These are phyloP conservation scores for Acanthococcus lagerstroemiae DNA, from an alignment of 2,888 invertebrate species.

Conservation along the genomic window DNA sequence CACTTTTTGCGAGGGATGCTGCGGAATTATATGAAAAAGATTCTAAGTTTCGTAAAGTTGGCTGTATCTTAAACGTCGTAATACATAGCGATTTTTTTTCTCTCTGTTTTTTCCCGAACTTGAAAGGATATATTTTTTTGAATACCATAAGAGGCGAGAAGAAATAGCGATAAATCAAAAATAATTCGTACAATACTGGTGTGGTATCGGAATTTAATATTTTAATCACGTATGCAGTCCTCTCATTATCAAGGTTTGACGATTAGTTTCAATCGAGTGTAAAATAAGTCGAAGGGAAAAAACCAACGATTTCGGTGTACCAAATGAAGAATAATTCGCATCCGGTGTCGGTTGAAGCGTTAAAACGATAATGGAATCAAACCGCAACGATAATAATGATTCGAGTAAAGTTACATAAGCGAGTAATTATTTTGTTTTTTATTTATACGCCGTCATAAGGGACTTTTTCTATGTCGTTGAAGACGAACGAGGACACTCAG, in stretches of 20 bases:
- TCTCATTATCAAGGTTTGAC: not conserved
- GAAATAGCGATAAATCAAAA: too few relatives aligned
- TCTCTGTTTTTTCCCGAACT: too few relatives aligned
- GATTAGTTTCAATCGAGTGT: not conserved
- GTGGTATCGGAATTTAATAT: not conserved
- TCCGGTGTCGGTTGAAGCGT: conserved; percentile 2
- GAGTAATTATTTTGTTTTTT: not conserved
- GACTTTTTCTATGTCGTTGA: not conserved
- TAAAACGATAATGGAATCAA: conserved; percentile 9
- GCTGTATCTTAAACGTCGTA: not conserved
- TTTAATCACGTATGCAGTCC: not conserved
- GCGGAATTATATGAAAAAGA: not conserved
- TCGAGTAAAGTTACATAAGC: not conserved
- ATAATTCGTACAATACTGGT: not conserved
- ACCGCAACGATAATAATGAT: conserved; percentile 1
- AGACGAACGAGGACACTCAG: not conserved
- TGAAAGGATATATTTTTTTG: too few relatives aligned
- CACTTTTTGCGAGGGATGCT: not conserved
- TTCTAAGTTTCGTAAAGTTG: not conserved
- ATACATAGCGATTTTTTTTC: too few relatives aligned
- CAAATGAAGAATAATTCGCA: conserved; percentile 2
- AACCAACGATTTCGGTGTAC: not conserved
- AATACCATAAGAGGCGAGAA: too few relatives aligned
- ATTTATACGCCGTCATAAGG: not conserved
- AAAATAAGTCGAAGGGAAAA: too few relatives aligned